Conservation (phyloP, 1,140 invertebrate species). For the Dolichoris vasculosae region DNA sequence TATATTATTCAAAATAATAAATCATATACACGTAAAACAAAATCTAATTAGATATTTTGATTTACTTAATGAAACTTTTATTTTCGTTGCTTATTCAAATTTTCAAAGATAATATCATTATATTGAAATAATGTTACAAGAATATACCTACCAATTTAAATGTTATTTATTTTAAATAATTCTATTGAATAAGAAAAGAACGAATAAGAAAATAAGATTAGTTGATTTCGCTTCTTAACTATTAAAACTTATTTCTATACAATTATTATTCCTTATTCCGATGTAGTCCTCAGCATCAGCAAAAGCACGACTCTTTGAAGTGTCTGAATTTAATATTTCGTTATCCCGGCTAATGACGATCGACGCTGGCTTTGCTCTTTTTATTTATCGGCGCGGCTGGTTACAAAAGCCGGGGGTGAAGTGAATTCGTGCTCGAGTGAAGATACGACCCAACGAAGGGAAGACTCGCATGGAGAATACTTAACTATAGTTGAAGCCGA, state of each 20-base stretch:
- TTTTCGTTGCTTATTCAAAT: too few relatives aligned
- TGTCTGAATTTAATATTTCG: constrained; percentile 44
- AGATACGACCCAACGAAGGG: neutral
- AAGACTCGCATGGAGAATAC: constrained; percentile 25
- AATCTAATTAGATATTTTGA: too few relatives aligned
- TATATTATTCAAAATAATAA: too few relatives aligned
- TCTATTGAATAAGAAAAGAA: neutral
- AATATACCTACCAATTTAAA: neutral
- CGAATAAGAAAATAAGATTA: neutral
- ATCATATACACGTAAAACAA: too few relatives aligned
- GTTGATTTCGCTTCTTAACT: neutral
- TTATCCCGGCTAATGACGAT: constrained; percentile 47
- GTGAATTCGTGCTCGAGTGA: constrained; percentile 7
- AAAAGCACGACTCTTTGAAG: constrained; percentile 37
- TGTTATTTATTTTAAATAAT: neutral
- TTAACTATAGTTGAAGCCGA: neutral
- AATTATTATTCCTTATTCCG: neutral
- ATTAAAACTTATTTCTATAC: neutral
- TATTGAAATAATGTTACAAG: too few relatives aligned
- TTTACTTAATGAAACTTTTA: too few relatives aligned
- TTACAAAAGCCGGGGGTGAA: neutral
- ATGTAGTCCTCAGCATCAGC: neutral
- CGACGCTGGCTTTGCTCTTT: neutral
- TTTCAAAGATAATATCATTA: too few relatives aligned
- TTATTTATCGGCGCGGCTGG: constrained; percentile 26